Evolutionary conservation across 2,888 invertebrate species (phyloP).

Genomic region (Nymphalis urticae): DNA sequence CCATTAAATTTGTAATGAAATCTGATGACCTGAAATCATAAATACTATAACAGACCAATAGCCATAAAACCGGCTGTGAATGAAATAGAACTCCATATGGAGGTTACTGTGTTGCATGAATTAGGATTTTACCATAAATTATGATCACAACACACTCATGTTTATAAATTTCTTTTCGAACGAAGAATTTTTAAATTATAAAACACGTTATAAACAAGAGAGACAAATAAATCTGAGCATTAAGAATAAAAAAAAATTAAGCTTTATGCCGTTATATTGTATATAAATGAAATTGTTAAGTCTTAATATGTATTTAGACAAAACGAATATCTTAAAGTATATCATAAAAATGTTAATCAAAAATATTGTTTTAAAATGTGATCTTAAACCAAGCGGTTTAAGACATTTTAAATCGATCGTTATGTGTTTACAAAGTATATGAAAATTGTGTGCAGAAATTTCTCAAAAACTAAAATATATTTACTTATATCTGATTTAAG

Average conservation of each 20-base stretch:
- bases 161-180: conserved; percentile 28
- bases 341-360: too few species aligned
- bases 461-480: neutral
- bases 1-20: conserved; percentile 43
- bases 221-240: neutral
- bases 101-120: conserved; percentile 54
- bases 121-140: conserved; percentile 39
- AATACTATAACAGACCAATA: conserved; percentile 50
- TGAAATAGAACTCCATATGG: conserved; percentile 48
- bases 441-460: neutral
- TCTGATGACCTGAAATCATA: conserved; percentile 60
- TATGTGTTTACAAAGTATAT: too few species aligned
- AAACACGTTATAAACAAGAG: conserved; percentile 8
- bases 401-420: too few species aligned
- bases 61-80: conserved; percentile 56
- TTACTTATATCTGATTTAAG: neutral
- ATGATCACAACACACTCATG: conserved; percentile 20
- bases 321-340: neutral
- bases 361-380: too few species aligned
- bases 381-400: too few species aligned
- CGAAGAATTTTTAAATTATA: conserved; percentile 16
- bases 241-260: neutral
- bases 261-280: neutral
- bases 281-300: neutral
- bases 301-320: neutral